A percentile compares a stretch with the other conserved stretches of the same genome.
Conservation (phyloP, 53 echinoderm and acorn worm species). For the Temnopleurus reevesii region DNA sequence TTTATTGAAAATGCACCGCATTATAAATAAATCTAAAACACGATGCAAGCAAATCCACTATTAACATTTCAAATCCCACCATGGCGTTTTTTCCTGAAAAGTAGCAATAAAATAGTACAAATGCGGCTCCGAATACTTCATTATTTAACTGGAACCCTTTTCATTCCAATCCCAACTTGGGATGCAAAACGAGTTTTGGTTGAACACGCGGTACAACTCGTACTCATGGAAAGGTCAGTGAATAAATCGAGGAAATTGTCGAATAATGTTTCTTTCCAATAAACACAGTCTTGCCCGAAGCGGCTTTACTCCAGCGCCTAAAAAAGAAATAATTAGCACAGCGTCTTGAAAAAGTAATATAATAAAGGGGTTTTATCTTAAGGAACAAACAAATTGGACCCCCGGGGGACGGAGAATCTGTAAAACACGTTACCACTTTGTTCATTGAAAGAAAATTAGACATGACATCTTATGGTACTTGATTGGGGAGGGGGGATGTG, state of each 20-base stretch:
- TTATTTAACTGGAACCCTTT: background rate
- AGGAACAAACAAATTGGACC: no score
- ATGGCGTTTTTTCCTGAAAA: background rate
- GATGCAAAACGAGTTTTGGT: constrained; percentile 8
- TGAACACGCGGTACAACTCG: constrained; percentile 9
- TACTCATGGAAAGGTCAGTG: constrained; percentile 21
- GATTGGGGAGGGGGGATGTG: no score
- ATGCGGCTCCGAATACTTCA: background rate
- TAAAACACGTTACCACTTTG: no score
- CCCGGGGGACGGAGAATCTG: no score
- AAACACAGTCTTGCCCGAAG: background rate
- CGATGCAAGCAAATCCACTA: background rate
- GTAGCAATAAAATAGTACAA: background rate
- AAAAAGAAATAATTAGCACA: background rate
- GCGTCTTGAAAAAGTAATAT: background rate
- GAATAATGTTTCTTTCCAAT: constrained; percentile 44
- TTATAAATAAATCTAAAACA: background rate
- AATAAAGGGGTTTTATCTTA: background rate
- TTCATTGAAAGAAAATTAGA: no score
- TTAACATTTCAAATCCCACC: background rate
- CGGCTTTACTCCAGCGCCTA: background rate
- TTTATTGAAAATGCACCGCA: background rate
- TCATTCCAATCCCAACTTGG: background rate
- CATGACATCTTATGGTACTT: no score
- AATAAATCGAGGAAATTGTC: constrained; percentile 41